Evolutionary conservation across 2,888 invertebrate species (phyloP).

Genomic region (Cosmopolites sordidus): DNA sequence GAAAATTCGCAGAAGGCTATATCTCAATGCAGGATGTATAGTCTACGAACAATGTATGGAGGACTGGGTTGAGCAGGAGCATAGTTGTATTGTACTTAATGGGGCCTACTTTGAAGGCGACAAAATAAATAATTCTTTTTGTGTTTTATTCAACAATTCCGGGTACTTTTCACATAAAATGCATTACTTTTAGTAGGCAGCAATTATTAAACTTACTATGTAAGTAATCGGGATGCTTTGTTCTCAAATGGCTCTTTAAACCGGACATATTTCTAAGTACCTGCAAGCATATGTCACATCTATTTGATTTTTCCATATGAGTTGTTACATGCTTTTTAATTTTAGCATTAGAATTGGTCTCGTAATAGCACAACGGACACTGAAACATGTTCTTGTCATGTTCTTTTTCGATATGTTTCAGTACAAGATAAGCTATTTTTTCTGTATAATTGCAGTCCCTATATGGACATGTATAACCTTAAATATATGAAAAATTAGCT

Average conservation of each 20-base stretch:
- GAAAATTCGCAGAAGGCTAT: no score
- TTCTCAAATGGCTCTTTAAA: conserved; percentile 4
- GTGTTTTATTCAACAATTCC: no score
- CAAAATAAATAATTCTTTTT: no score
- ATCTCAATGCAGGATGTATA: no score
- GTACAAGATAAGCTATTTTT: neutral
- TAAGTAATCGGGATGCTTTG: neutral
- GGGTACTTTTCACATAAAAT: no score
- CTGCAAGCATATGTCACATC: neutral
- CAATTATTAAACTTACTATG: no score
- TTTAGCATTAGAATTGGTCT: neutral
- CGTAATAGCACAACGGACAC: conserved; percentile 8
- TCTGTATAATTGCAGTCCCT: neutral
- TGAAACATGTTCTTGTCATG: neutral
- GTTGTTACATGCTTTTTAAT: neutral
- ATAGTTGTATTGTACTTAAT: no score
- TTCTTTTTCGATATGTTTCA: neutral
- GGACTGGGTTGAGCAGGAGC: no score
- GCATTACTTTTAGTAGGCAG: no score
- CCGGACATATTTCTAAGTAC: neutral
- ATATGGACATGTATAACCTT: conserved; percentile 9
- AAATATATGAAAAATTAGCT: neutral
- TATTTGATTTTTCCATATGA: neutral
- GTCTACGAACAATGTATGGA: no score
- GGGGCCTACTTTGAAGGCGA: no score